Base-by-base conservation (phyloP, 92 coral and sea anemone genomes). In the Bergia puertoricense region DNA sequence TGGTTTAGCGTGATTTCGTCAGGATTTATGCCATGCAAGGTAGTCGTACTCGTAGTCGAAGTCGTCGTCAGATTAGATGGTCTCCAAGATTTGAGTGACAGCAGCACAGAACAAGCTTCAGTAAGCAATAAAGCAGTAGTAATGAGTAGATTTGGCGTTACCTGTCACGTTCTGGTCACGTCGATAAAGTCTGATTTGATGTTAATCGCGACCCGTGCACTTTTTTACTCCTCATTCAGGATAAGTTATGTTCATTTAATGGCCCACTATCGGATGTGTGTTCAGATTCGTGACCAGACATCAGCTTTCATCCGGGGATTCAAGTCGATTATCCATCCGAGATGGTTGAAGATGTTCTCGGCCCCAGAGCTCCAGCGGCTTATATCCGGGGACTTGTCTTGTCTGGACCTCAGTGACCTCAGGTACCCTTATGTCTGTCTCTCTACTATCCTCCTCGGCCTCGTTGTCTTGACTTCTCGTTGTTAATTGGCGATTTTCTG, bases 331-430 rank as follows among this genome's bases (percentile, higher is more conserved):
- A 94, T 97, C 85, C 94, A 92, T 41, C 93, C 85, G 59, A 95
- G 93, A 94, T 97, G 99, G 99, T 88, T 97, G 36, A 89, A 92
- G 80, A 94, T 97, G 96, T 97, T 97, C 85, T 97, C 98, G 77
- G 98, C 97, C 89, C 99, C 99, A 59, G 99, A 97, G 92, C 96
- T 97, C 42, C 99, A 97, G 90, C 92, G 98, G 37, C 94, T 97
- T 77, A 94, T 95, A 77, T 97, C 99, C 69, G 99, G 99, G 39
- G 99, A 97, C 92, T 94, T 89, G 72, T 91, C 99, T 45, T 91
- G 92, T 42, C 86, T 97, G 73, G 99, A 97, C 81, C 88, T 97
- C 75, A 82, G 96, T 81, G 99, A 97, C 80, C 91, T 97, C 83
- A 93, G 97, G 99, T 97, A 74, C 78, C 8, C 46, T 81, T 3